Conservation (phyloP, 2,113 vertebrate species). For the Leptocoma aspasia region DNA sequence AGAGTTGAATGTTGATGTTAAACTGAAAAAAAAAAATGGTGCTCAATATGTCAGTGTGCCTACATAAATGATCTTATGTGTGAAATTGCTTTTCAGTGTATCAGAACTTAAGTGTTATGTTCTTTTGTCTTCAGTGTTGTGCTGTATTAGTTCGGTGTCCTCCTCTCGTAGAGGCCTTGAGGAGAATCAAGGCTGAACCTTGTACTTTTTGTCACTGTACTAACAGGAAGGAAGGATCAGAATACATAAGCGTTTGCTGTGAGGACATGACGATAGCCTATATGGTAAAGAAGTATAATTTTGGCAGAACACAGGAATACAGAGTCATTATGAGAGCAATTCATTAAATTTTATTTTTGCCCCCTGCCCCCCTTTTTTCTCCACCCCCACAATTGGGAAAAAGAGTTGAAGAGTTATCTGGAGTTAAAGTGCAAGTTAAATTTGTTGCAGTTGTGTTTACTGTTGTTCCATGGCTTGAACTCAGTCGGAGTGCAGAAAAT, state of each 20-base stretch:
- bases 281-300: neutral
- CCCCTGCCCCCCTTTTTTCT: neutral
- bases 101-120: slow-evolving; percentile 42
- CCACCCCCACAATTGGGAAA: neutral
- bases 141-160: slow-evolving; percentile 42
- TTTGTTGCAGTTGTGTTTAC: neutral
- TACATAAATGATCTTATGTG: slow-evolving; percentile 34
- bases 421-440: neutral
- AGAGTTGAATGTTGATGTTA: slow-evolving; percentile 45
- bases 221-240: slow-evolving; percentile 19
- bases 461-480: neutral
- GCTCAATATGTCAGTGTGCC: slow-evolving; percentile 55
- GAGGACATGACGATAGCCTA: slow-evolving; percentile 1
- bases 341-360: neutral
- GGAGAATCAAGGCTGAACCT: neutral
- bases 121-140: slow-evolving; percentile 46
- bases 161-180: neutral
- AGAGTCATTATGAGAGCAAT: neutral
- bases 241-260: slow-evolving; percentile 29
- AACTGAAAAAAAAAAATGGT: slow-evolving; percentile 9
- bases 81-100: slow-evolving; percentile 44
- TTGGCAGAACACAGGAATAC: neutral
- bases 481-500: neutral
- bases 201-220: slow-evolving; percentile 5
- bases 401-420: neutral